phyloP scores from a whole-genome alignment of 2,888 invertebrate species.

The Agrilus cyanescens region DNA sequence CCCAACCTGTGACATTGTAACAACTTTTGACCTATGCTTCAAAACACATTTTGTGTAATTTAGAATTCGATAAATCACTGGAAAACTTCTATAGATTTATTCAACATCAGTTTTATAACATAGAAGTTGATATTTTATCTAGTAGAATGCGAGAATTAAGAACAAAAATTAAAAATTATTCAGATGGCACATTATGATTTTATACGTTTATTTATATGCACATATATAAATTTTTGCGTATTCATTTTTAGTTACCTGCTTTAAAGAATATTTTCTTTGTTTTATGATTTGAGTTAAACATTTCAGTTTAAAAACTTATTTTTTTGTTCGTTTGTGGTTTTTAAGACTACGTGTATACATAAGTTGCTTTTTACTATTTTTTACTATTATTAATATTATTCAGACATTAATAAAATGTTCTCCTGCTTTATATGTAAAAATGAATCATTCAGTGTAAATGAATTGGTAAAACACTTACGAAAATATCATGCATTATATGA shows the following conservation, averaged over 20 bases:
- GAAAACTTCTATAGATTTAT: conserved; percentile 3
- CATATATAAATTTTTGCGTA: no score
- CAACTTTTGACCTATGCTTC: conserved; percentile 3
- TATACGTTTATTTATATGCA: not conserved
- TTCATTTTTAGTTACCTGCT: not conserved
- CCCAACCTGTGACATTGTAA: not conserved
- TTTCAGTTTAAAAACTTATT: no score
- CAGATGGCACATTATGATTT: not conserved
- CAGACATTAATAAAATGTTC: not conserved
- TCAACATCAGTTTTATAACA: conserved; percentile 1
- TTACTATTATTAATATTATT: not conserved
- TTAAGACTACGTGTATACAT: no score
- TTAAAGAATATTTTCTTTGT: no score
- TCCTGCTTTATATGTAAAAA: not conserved
- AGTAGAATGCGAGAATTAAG: conserved; percentile 2
- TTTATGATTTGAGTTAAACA: no score
- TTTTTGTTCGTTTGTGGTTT: not conserved
- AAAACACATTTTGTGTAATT: conserved; percentile 5
- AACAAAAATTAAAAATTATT: conserved; percentile 1
- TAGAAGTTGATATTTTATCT: not conserved
- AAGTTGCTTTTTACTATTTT: no score
- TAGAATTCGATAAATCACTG: conserved; percentile 3
- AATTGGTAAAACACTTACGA: conserved; percentile 6
- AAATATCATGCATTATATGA: conserved; percentile 1
- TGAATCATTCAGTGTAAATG: not conserved